Evolutionary conservation across 2,888 invertebrate genomes (phyloP), one percentile per base, ranked within the genome.

Genomic region (Spilarctia lutea): DNA sequence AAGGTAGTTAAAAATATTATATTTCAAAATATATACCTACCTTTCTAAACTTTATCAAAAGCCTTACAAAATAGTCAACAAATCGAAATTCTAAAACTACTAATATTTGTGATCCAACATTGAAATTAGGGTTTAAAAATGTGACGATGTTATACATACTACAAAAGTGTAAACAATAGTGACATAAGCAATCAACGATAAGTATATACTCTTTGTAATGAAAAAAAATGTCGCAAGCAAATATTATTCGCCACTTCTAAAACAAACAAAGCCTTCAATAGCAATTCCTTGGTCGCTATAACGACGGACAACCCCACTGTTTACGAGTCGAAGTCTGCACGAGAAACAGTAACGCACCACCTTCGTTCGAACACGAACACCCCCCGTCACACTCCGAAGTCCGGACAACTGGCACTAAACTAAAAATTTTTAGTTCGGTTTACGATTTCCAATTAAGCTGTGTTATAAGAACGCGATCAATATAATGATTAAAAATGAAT

Each of bases 281-380:
- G 92, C 94, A 92, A 93, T 95, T 95, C 94, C 95, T 95, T 94
- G 93, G 96, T 96, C 94, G 94, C 96, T 94, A 96, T 96, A 95
- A 95, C 95, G 92, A 96, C 96, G 93, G 89, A 91, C 93, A 93
- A 91, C 95, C 95, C 95, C 94, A 94, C 94, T 94, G 94, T 95
- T 95, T 94, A 94, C 94, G 94, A 93, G 91, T 92, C 94, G 90
- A 94, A 94, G 91, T 93, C 92, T 93, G 92, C 95, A 94, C 94
- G 94, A 93, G 93, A 92, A 93, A 90, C 93, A 95, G 95, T 96
- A 96, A 94, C 94, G 94, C 94, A 95, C 95, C 94, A 94, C 92
- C 95, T 90, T 93, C 92, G 92, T 90, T 93, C 92, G 92, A 94
- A 90, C 90, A 91, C 88, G 93, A 89, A 86, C 94, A 88, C 92